phyloP scores from a whole-genome alignment of 1,140 invertebrate genomes.

The Daktulosphaira vitifoliae region DNA sequence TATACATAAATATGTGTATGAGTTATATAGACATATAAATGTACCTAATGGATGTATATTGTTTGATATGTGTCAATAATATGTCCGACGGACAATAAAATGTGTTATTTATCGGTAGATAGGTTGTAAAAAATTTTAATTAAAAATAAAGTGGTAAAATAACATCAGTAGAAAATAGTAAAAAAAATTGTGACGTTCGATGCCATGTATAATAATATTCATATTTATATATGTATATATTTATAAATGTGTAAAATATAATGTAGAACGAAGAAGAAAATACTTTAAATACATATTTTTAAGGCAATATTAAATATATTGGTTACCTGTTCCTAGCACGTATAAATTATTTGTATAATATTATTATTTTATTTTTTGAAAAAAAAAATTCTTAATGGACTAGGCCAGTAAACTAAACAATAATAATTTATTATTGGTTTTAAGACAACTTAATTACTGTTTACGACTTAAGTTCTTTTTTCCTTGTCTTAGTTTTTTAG shows the following conservation, averaged over 20 bases:
- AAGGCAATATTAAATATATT: slow-evolving; percentile 14
- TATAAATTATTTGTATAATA: slow-evolving; percentile 28
- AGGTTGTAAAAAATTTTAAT: slow-evolving; percentile 22
- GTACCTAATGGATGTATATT: not conserved
- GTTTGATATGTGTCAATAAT: slow-evolving; percentile 33
- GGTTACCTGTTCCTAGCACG: slow-evolving; percentile 32
- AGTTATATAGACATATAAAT: too few relatives aligned
- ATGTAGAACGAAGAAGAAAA: slow-evolving; percentile 3
- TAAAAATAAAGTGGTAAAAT: too few relatives aligned
- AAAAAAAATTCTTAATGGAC: slow-evolving; percentile 25
- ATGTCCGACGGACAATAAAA: slow-evolving; percentile 31
- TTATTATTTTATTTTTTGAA: slow-evolving; percentile 1
- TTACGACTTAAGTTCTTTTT: not conserved
- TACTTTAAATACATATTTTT: slow-evolving; percentile 19
- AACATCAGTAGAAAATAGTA: too few relatives aligned
- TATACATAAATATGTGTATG: not conserved
- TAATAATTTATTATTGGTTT: slow-evolving; percentile 15
- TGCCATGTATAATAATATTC: slow-evolving; percentile 22
- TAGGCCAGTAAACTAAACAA: slow-evolving; percentile 27
- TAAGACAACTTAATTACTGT: too few relatives aligned
- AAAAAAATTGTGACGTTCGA: slow-evolving; percentile 16
- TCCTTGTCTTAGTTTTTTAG: slow-evolving; percentile 25
- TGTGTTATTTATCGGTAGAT: slow-evolving; percentile 29
- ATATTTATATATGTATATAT: not conserved
- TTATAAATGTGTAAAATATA: too few relatives aligned